Base-by-base conservation (phyloP, 2,113 vertebrate genomes). In the Chaenogobius annularis region DNA sequence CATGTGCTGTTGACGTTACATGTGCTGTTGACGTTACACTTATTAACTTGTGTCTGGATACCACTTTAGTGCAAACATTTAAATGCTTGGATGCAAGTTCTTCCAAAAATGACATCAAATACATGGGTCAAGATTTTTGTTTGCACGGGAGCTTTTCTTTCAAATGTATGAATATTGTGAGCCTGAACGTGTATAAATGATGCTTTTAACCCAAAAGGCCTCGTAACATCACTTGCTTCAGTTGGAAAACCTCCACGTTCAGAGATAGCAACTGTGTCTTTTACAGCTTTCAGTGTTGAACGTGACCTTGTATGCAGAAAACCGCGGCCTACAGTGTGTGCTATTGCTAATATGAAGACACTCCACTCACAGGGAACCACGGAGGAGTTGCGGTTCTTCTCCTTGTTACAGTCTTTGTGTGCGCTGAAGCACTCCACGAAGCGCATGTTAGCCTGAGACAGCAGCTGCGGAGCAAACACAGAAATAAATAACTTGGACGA, bases 381-480 rank as follows among this genome's bases (percentile, higher is more conserved):
- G 4, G 96, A 98, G 83, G 98, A 99, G 87, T 97, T 99, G 83
- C 97, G 95, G 93, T 99, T 99, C 93, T 99, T 99, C 83, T 97
- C 97, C 93, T 99, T 99, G 95, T 99, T 99, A 89, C 95, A 96
- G 80, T 99, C 96, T 85, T 98, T 99, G 91, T 98, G 96, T 80
- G 97, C 97, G 66, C 96, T 99, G 82, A 98, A 97, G 91, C 96
- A 99, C 83, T 99, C 96, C 82, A 95, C 92, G 0, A 96, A 97
- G 79, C 95, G 95, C 58, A 94, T 93, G 87, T 98, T 98, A 87
- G 96, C 96, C 74, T 99, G 98, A 79, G 95, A 97, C 88, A 99
- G 93, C 89, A 98, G 93, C 97, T 98, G 93, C 79, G 85, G 93
- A 79, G 58, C 70, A 52, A 82, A 47, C 58, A 63, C 10, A 44